A percentile compares a stretch with the other conserved stretches of the same genome.
These are phyloP conservation scores for Drosophila ezoana DNA, from an alignment of 2,888 invertebrate genomes.

Conservation along the genomic window DNA sequence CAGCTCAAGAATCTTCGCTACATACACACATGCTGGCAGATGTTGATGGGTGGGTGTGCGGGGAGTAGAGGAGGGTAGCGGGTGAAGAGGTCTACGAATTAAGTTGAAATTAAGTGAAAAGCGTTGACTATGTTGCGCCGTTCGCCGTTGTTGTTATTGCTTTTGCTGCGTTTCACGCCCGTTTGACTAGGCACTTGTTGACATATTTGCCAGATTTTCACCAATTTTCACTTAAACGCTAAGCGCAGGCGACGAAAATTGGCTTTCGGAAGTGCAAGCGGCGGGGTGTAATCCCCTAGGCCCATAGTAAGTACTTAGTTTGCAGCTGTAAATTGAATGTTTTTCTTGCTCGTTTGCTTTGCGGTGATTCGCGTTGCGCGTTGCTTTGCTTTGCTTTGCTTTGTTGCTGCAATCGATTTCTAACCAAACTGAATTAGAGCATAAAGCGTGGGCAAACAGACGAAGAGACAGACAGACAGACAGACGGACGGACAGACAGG, in stretches of 20 bases:
- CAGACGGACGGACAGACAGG: slow-evolving; percentile 30
- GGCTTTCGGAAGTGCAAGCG: slow-evolving; percentile 21
- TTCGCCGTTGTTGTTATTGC: slow-evolving; percentile 30
- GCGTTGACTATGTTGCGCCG: slow-evolving; percentile 38
- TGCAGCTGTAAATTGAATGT: slow-evolving; percentile 55
- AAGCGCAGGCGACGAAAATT: slow-evolving; percentile 55
- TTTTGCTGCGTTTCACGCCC: slow-evolving; percentile 40
- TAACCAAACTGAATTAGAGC: slow-evolving; percentile 77
- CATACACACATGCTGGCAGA: slow-evolving; percentile 20
- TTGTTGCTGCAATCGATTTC: slow-evolving; percentile 75
- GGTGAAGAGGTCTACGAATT: slow-evolving; percentile 47
- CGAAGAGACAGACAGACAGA: slow-evolving; percentile 28
- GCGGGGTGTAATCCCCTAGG: slow-evolving; percentile 4
- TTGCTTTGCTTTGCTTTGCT: slow-evolving; percentile 41
- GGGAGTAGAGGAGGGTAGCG: slow-evolving; percentile 2
- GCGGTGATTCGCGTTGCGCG: slow-evolving; percentile 37
- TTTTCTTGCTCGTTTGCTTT: slow-evolving; percentile 55
- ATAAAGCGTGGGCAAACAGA: slow-evolving; percentile 73
- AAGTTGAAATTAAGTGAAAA: slow-evolving; percentile 72
- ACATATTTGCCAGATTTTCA: slow-evolving; percentile 77
- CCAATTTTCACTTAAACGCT: slow-evolving; percentile 72
- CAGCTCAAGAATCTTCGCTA: slow-evolving; percentile 73
- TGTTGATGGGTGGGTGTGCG: slow-evolving; percentile 21
- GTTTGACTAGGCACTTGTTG: slow-evolving; percentile 66
- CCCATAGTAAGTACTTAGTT: slow-evolving; percentile 40